Conservation (phyloP, 2,888 invertebrate genomes). For the Laothoe populi region DNA sequence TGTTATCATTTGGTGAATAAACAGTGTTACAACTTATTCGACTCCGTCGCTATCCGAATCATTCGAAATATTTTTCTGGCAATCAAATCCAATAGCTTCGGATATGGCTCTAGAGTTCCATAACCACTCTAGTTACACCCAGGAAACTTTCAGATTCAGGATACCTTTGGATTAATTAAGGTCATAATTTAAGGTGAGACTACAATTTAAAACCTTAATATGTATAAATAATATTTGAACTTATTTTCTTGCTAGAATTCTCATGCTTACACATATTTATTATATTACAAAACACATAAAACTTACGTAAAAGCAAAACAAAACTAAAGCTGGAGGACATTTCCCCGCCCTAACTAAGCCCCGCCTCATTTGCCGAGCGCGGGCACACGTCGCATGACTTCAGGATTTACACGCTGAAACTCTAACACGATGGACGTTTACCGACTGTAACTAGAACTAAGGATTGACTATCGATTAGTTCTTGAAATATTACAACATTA, state of each 20-base stretch:
- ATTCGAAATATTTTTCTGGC: no score
- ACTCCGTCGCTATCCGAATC: no score
- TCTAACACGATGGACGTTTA: neutral
- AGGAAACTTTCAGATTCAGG: no score
- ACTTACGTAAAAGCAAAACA: slow-evolving; percentile 8
- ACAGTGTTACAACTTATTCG: no score
- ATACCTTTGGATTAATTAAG: no score
- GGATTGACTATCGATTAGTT: neutral
- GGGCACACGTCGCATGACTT: slow-evolving; percentile 39
- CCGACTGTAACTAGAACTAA: neutral
- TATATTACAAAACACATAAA: neutral
- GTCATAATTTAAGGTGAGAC: no score
- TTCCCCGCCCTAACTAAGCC: slow-evolving; percentile 55
- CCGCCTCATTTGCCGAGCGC: slow-evolving; percentile 50
- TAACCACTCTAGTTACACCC: no score
- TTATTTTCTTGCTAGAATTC: neutral
- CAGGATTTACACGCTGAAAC: slow-evolving; percentile 44
- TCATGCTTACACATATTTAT: neutral
- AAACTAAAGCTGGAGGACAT: slow-evolving; percentile 10
- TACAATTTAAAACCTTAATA: no score
- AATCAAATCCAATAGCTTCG: no score
- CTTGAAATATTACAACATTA: neutral
- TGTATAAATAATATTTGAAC: no score
- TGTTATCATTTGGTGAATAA: no score
- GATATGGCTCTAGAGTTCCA: no score